Base-by-base conservation (phyloP, 2,797 vertebrate species). In the Microctenopoma steveboyesi region DNA sequence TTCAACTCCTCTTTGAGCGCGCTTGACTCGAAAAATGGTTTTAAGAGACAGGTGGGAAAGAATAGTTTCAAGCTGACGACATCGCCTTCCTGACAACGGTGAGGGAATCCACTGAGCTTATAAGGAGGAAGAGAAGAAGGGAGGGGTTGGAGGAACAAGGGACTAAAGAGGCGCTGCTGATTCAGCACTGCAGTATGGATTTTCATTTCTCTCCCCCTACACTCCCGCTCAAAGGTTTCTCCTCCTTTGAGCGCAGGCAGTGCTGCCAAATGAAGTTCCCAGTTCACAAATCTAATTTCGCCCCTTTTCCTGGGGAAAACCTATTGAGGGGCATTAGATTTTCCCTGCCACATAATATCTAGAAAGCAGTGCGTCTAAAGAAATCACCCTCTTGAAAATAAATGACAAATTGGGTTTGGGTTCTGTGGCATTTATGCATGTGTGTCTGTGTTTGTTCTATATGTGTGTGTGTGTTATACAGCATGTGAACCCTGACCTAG, bases 331-430 rank as follows among this genome's bases (percentile, higher is more conserved):
- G 95, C 96, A 96, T 97, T 96, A 95, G 95, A 97, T 97, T 96
- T 96, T 93, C 91, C 94, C 94, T 94, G 92, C 93, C 94, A 95
- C 96, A 95, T 95, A 96, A 97, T 96, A 97, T 97, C 95, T 94
- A 88, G 92, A 82, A 60, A 72, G 81, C 93, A 91, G 93, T 79
- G 95, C 93, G 96, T 95, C 95, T 95, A 94, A 97, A 96, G 94
- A 94, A 97, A 97, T 96, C 94, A 95, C 86, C 82, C 79, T 92
- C 91, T 93, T 94, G 82, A 88, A 97, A 96, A 96, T 95, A 95
- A 97, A 96, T 95, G 95, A 96, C 95, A 96, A 96, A 97, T 96
- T 95, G 94, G 92, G 95, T 97, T 97, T 96, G 92, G 91, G 93
- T 69, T 76, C 59, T 64, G 76, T 57, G 76, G 64, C 37, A 22